Evolutionary conservation across 2,888 invertebrate genomes (phyloP), one percentile per base, ranked within the genome.

Genomic region (Portevinia maculata): DNA sequence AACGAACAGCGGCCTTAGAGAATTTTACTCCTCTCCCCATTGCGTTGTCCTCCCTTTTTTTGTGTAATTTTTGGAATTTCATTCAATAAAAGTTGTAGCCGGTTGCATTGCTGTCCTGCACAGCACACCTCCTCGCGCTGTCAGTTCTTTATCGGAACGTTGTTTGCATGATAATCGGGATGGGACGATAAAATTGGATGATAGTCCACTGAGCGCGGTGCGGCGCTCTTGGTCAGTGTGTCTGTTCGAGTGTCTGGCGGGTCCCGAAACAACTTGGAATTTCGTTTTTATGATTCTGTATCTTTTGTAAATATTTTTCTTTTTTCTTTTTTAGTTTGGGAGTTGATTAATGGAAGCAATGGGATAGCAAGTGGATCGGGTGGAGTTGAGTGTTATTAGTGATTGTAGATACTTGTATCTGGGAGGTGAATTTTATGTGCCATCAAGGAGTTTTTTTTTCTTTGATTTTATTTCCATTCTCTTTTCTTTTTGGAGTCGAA

Each of bases 91-190:
- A 81, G 44, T 81, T 81, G 75, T 67, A 52, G 64, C 41, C 46
- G 48, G 52, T 32, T 50, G 24, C 46, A 34, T n/a, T 9, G 39
- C 21, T 37, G 59, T 34, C 13, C 44, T 34, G 28, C 24, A 32
- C 32, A 11, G 11, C 50, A 17, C 28, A 19, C 28, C 9, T 13
- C 57, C 2, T 28, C n/a, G 57, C 30, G 57, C 30, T 81, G 69
- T 64, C 57, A 67, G 74, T 69, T 74, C 69, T 65, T 70, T 76
- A 81, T 81, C 76, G 81, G 76, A 57, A 81, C 81, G 76, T 57
- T 81, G 70, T 65, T 76, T 70, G 81, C 81, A 81, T 81, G 81
- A 81, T 70, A 81, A 81, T 81, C 64, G 73, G 19, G 37, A 59
- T 8, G 59, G 55, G 65, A 69, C 67, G 74, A 34, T 48, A 55